Evolutionary conservation across 2,888 invertebrate genomes (phyloP), one percentile per base, ranked within the genome.

Genomic region (Apotomis betuletana): DNA sequence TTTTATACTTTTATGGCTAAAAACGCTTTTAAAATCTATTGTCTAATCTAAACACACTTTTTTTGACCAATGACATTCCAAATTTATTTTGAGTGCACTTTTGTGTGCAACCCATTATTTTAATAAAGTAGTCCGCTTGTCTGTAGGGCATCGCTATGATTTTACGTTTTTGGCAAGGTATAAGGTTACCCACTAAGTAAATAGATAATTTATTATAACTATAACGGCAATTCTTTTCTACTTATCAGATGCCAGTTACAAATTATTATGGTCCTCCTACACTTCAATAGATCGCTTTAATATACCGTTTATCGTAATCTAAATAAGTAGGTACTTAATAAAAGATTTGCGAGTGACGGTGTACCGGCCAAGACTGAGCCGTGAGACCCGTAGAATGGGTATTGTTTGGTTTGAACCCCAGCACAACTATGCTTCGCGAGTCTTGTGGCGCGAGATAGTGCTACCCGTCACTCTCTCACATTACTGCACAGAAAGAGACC

Each of bases 331-430:
- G 57, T 57, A 65, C 55, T 65, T 70, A 61, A 41, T 67, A 70
- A 62, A 71, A 58, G 59, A 68, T 68, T 68, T 15, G 67, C 72
- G 52, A 63, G 62, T 72, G 63, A 63, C 67, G 71, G 61, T 62
- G 0, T 41, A 41, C 27, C 27, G 52, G 44, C 46, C 49, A 27
- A 27, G 57, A 55, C 51, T 6, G 67, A 41, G 27, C 68, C 71
- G 71, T 67, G 67, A 62, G 71, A 71, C 49, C 70, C 44, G 58
- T 49, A 9, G 13, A 67, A 67, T 62, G 71, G 61, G 67, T 15
- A 71, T 71, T 71, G 71, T 71, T 71, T 67, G 71, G 69, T 64
- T 70, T 52, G 69, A 70, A 61, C 63, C 63, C 68, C 52, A 74
- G 27, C 27, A 27, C 27, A 27, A 27, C 27, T 27, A 27, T 27